These are phyloP conservation scores for Oncorhynchus nerka DNA, from an alignment of 2,113 vertebrate species.

Conservation along the genomic window DNA sequence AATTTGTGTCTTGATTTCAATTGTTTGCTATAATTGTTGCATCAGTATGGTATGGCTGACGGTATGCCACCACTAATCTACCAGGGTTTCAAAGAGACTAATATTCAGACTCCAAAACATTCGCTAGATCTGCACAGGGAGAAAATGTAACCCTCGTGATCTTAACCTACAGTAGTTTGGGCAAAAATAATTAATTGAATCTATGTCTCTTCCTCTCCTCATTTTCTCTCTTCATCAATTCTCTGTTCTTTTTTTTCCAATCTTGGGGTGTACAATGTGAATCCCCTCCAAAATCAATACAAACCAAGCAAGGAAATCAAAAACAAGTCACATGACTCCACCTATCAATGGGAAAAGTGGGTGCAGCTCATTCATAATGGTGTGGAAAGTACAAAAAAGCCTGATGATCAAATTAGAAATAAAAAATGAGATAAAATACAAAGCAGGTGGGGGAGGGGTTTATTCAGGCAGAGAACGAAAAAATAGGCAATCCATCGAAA, in stretches of 20 bases:
- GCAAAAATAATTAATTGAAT: background rate
- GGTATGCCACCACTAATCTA: slow-evolving; percentile 6
- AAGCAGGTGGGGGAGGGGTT: slow-evolving; percentile 31
- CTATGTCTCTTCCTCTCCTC: slow-evolving; percentile 34
- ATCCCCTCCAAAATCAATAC: slow-evolving; percentile 54
- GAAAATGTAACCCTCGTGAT: background rate
- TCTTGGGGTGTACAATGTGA: slow-evolving; percentile 56
- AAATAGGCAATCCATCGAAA: slow-evolving; percentile 74
- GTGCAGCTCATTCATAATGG: slow-evolving; percentile 71
- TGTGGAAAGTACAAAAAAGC: slow-evolving; percentile 66
- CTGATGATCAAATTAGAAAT: slow-evolving; percentile 51
- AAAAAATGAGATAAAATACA: slow-evolving; percentile 28
- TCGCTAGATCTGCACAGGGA: background rate
- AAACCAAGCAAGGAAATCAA: slow-evolving; percentile 67
- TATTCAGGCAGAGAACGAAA: slow-evolving; percentile 71
- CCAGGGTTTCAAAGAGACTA: slow-evolving; percentile 46
- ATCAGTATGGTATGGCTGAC: background rate
- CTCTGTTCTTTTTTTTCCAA: slow-evolving; percentile 27
- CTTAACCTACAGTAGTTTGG: background rate
- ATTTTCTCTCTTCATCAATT: slow-evolving; percentile 13
- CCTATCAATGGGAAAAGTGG: slow-evolving; percentile 60
- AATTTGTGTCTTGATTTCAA: slow-evolving; percentile 16
- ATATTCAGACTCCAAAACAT: slow-evolving; percentile 32
- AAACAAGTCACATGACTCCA: slow-evolving; percentile 60
- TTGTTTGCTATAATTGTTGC: slow-evolving; percentile 2